Evolutionary conservation across 2,888 invertebrate species (phyloP), one percentile per base, ranked within the genome.

Genomic region (Agonopterix heracliana): DNA sequence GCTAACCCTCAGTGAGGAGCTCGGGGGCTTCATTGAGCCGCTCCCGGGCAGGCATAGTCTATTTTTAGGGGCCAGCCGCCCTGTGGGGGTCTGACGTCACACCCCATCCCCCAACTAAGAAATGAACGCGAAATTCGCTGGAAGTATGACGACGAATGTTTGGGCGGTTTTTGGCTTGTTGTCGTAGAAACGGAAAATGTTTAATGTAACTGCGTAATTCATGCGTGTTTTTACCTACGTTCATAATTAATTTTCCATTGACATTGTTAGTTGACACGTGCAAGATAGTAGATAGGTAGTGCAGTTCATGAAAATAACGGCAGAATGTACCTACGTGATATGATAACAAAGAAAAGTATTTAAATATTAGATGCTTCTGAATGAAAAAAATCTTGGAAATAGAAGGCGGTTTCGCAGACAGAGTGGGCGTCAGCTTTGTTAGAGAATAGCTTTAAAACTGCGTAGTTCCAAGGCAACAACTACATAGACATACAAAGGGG

Each of bases 1-100:
- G 26, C 7, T 3, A 5, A 54, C 56, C 49, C 55, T 51, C 47
- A 34, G 36, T n/a, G 48, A 50, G 57, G 26, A 26, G 26, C 26
- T 34, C 46, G 52, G 53, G 51, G 57, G 56, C 73, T 78, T 66
- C 85, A 86, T 87, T 86, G 83, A 85, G 78, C 81, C 69, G 61
- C 61, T 69, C 82, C 84, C 81, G 83, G 83, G 83, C 75, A 62
- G 61, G 69, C 63, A 59, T 26, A 26, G 26, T 80, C 86, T 87
- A 86, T 86, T 87, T 85, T 80, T 85, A 84, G 83, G 79, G 78
- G 68, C 41, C 26, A 13, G 43, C 46, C 48, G 17, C 44, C 49
- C 62, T 55, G 55, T 57, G 74, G 61, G 60, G 60, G 56, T 52
- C 59, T 64, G 77, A 81, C 84, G 81, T 75, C 74, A 75, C 71